Evolutionary conservation across 92 coral and sea anemone species (phyloP), one percentile per base, ranked within the genome.

Genomic region (Pocillopora meandrina): DNA sequence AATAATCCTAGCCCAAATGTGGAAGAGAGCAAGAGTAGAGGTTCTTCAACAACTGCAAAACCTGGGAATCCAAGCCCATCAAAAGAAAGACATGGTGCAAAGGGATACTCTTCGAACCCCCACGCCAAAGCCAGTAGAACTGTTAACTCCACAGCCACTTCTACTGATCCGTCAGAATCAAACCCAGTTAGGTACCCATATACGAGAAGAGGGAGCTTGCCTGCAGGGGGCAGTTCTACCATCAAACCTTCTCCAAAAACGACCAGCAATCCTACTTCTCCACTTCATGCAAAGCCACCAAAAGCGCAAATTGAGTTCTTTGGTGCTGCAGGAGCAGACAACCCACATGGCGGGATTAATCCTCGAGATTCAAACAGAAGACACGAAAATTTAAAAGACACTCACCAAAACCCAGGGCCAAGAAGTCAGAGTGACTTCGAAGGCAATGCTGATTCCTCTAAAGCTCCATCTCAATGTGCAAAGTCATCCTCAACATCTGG

Each of bases 261-360:
- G 10, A 62, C 80, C 34, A 83, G 86, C 65, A 83, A 83, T 64
- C 86, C 86, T 21, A 52, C 86, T 10, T 73, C 72, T 20, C 86
- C 80, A 12, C 74, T 49, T 15, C 1, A 73, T 19, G 21, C 71
- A 69, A 70, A 70, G n/a, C 42, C 36, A n/a, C 62, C 59, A 16
- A 82, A 62, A 62, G 79, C 12, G 21, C 63, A 49, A 47, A 19
- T 59, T 2, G 63, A 73, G 20, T 83, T 83, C 57, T 83, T 83
- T 11, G 55, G 80, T 10, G 31, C 74, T 18, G 14, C 62, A 11
- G 64, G 64, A 5, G 36, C 65, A 61, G 33, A 58, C 56, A 58
- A 58, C 67, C 17, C 21, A 23, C 49, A 17, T 5, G 36, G 69
- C 15, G 59, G 20, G 34, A 11, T 34, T 14, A 56, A 58, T 55